A percentile compares a stretch with the other conserved stretches of the same genome.
These are phyloP conservation scores for Papilio dardanus DNA, from an alignment of 1,140 invertebrate genomes.

Conservation along the genomic window DNA sequence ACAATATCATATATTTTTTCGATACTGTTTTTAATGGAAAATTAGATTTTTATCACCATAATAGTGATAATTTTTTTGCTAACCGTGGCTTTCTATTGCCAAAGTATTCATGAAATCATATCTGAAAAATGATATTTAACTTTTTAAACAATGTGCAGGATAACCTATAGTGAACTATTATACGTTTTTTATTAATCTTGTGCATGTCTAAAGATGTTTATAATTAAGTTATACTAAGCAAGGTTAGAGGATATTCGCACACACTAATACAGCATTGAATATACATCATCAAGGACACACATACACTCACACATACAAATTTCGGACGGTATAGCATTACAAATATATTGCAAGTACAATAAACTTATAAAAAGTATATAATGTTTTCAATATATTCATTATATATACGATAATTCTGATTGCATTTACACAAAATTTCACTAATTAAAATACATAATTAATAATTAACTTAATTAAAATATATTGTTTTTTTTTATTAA, in stretches of 20 bases:
- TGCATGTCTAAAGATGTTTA: conserved; percentile 11
- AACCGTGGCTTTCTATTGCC: not conserved
- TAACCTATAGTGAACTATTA: no score
- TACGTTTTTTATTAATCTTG: not conserved
- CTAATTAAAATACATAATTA: conserved; percentile 16
- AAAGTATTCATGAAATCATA: not conserved
- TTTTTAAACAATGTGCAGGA: no score
- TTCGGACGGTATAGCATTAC: conserved; percentile 36
- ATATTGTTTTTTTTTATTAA: conserved; percentile 3
- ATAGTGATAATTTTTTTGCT: not conserved
- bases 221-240: conserved; percentile 11
- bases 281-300: conserved; percentile 18
- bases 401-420: conserved; percentile 4
- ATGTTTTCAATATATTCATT: conserved; percentile 18
- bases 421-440: conserved; percentile 3
- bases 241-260: conserved; percentile 1
- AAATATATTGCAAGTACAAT: conserved; percentile 34
- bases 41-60: no score
- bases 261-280: conserved; percentile 21
- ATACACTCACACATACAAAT: conserved; percentile 32
- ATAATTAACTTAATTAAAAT: conserved; percentile 18
- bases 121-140: no score
- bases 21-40: no score
- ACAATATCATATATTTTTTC: not conserved
- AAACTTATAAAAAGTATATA: conserved; percentile 15